A percentile compares a stretch with the other conserved stretches of the same genome.
These are phyloP conservation scores for Baronia brevicornis DNA, from an alignment of 2,888 invertebrate genomes.

Conservation along the genomic window DNA sequence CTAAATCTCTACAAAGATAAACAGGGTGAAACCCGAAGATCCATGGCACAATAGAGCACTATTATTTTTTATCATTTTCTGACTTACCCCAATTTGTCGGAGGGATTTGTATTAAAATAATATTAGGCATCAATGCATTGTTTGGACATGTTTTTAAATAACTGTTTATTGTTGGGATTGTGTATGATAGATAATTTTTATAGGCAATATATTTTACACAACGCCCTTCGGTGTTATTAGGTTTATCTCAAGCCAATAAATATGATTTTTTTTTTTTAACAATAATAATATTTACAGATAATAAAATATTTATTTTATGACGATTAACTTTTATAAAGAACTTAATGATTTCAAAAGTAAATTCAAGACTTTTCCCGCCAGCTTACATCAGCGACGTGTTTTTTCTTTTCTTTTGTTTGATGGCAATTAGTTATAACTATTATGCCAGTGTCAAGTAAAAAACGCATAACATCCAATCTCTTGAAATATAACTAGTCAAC, in stretches of 20 bases:
- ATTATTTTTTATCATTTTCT: constrained; percentile 18
- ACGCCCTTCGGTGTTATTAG: constrained; percentile 10
- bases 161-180: constrained; percentile 6
- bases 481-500: too few relatives aligned
- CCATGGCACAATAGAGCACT: constrained; percentile 16
- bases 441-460: too few relatives aligned
- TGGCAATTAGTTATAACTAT: too few relatives aligned
- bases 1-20: constrained; percentile 25
- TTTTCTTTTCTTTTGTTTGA: too few relatives aligned
- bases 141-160: constrained; percentile 18
- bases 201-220: constrained; percentile 11
- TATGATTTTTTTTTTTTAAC: constrained; percentile 6
- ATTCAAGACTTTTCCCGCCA: too few relatives aligned
- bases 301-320: too few relatives aligned
- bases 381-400: too few relatives aligned
- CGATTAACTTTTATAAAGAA: too few relatives aligned
- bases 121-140: constrained; percentile 22
- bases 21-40: constrained; percentile 19
- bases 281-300: too few relatives aligned
- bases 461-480: too few relatives aligned
- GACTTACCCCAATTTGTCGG: constrained; percentile 20
- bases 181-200: constrained; percentile 13
- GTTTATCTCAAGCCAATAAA: constrained; percentile 5
- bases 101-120: constrained; percentile 26
- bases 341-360: too few relatives aligned